Base-by-base conservation (phyloP, 1,140 invertebrate genomes). In the Temnothorax longispinosus region DNA sequence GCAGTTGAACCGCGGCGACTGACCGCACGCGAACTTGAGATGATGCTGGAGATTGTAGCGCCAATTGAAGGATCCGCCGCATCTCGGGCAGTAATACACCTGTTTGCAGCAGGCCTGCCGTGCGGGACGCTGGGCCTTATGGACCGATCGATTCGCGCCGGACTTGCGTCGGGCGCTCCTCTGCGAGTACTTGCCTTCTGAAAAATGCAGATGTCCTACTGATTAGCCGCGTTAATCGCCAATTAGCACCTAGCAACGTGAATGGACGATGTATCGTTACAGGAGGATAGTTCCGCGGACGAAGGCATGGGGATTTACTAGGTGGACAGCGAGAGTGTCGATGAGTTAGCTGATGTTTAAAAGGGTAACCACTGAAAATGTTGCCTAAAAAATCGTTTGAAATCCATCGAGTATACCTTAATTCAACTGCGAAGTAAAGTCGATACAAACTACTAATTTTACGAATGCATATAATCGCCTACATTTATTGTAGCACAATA, bases 21-120 rank as follows among this genome's bases (percentile, higher is more conserved):
- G 95, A 44, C 97, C 97, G 90, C 97, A 97, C 86, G 97, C 96
- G 87, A 96, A 96, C 84, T 96, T 96, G 87, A 97, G 94, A 91
- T 97, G 96, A 96, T 90, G 96, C 94, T 85, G 94, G 91, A 85
- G 95, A 92, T 80, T 95, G 93, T 93, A 96, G 95, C 67, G 94
- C 93, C 87, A 95, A 94, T 85, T 95, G 89, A 96, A 97, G 72
- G 95, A 91, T 15, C 95, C 95, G 0, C 94, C 95, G 86, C 96
- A 97, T 44, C 94, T 94, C 58, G 95, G 94, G 89, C 97, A 97
- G 0, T 86, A 27, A 38, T 86, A 86, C 35, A 78, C 50, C 62
- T 35, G 47, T 13, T 38, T 71, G 38, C n/a, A 44, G 0, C n/a
- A 44, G 0, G 64, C 3, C 21, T 78, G 75, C n/a, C 65, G 75